Base-by-base conservation (phyloP, 2,888 invertebrate genomes). In the Volucella bombylans region DNA sequence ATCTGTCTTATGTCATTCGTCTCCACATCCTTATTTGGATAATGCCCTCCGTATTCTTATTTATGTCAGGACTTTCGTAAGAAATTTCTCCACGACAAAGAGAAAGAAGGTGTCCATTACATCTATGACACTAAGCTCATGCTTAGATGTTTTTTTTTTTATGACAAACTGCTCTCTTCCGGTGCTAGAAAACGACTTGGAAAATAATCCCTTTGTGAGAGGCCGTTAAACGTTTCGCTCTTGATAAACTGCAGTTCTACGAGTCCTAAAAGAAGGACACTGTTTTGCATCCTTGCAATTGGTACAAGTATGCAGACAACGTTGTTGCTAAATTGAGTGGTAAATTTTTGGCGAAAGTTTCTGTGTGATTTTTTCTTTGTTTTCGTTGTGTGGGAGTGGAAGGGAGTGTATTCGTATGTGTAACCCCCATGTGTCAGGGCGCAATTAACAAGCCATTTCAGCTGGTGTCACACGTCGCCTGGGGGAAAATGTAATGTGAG, bases 401-500 rank as follows among this genome's bases (percentile, higher is more conserved):
- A n/a, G 18, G 18, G 1, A 31, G 38, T 55, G 38, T 38, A 55
- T 55, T 39, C 41, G 38, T 59, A 38, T 39, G 57, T 54, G 59
- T 52, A 78, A 55, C 38, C 57, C 55, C 64, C 31, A 31, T 31
- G 31, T 79, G 38, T 49, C 10, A 59, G 68, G 68, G 64, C 79
- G 57, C 83, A 79, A 83, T 83, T 83, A 83, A 79, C 83, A 83
- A 83, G 74, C 79, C 74, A 83, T 83, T 79, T 79, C 83, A 69
- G 52, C 64, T 79, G 69, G 74, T 74, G 79, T 79, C 69, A 83
- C 79, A 79, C 71, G 54, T 61, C 59, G 55, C 77, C 65, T 43
- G 9, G 14, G 47, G 71, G 47, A 47, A 43, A 43, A 62, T 79
- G 68, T 73, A 41, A 73, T 74, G 73, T 54, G 73, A 73, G 62